These are phyloP conservation scores for Lagopus leucura DNA, from an alignment of 2,113 vertebrate species.

Conservation along the genomic window DNA sequence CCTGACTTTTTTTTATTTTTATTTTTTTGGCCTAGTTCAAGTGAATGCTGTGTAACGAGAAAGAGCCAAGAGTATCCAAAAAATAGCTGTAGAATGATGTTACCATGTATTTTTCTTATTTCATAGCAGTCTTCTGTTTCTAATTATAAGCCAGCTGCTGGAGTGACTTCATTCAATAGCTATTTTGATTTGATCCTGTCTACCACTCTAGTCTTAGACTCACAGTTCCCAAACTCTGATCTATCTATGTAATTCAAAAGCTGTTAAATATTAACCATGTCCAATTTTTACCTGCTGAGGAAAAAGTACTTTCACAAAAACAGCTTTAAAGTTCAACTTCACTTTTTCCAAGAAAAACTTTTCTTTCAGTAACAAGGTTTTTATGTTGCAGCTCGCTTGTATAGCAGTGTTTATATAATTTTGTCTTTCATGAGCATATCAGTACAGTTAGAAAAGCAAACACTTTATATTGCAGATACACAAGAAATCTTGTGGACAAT, in stretches of 20 bases:
- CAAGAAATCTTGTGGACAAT: conserved; percentile 93
- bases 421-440: background rate
- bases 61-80: conserved; percentile 41
- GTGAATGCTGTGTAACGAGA: background rate
- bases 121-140: conserved; percentile 49
- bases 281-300: background rate
- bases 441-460: conserved; percentile 1
- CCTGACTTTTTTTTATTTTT: background rate
- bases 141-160: conserved; percentile 66
- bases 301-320: background rate
- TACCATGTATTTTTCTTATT: conserved; percentile 54
- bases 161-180: conserved; percentile 61
- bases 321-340: background rate
- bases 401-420: background rate
- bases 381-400: background rate
- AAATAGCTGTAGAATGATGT: conserved; percentile 10
- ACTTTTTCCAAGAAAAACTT: background rate
- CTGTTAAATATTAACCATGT: background rate
- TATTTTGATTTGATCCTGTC: conserved; percentile 57
- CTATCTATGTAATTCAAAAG: background rate
- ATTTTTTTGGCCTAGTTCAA: background rate
- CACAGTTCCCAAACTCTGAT: background rate
- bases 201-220: background rate
- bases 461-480: conserved; percentile 85
- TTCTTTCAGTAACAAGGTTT: background rate